Evolutionary conservation across 2,888 invertebrate species (phyloP), one percentile per base, ranked within the genome.

Genomic region (Cheilosia impressa): DNA sequence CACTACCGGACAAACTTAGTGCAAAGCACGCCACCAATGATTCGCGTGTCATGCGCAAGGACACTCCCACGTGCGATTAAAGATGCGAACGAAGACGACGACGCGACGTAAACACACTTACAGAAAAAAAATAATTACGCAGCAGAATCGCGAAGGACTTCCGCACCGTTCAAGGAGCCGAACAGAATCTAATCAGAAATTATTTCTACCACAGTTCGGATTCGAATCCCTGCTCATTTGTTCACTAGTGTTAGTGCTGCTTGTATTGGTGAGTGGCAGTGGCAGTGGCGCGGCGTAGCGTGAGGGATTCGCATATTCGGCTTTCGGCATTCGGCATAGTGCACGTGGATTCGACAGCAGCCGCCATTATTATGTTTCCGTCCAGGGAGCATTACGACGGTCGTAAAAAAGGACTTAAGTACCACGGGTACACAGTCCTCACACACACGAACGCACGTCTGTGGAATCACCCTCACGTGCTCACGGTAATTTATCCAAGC

Each of bases 401-500:
- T 87, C 79, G 72, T 73, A 85, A 85, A 80, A 82, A 84, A 85
- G 79, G 72, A 80, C 73, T 84, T 84, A 84, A 85, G 80, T 60
- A 52, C 65, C 69, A 58, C 66, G 22, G n/a, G 19, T 34, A 62
- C 69, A 55, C 34, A 66, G 22, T 10, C 13, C n/a, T n/a, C 24
- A 62, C 69, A 55, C 52, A 66, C 10, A 68, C 77, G 81, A 60
- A 76, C 57, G 65, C 62, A 87, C 45, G 58, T 62, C 81, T 69
- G 43, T 72, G 58, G 62, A 89, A 89, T 89, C 91, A 91, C 90
- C 91, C 91, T 89, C 89, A 91, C 90, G 89, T 90, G 88, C 89
- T 90, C 89, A 91, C 89, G 90, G 89, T 89, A 90, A 90, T 90
- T 90, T 91, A 89, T 89, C 88, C 91, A 90, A 91, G 91, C 91